These are phyloP conservation scores for Dromiciops gliroides DNA, from an alignment of 2,113 vertebrate genomes.

Conservation along the genomic window DNA sequence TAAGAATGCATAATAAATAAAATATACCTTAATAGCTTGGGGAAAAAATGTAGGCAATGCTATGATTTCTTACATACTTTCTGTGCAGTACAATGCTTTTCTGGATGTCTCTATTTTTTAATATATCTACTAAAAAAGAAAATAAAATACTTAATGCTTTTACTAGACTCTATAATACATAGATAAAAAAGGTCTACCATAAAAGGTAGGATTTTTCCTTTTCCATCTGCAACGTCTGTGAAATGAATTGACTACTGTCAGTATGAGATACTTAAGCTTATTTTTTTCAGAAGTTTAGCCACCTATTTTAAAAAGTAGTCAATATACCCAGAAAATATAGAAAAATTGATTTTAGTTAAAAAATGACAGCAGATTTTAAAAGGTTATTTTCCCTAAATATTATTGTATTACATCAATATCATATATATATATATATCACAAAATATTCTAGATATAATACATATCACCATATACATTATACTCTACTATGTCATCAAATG, in stretches of 20 bases:
- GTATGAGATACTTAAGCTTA: not conserved
- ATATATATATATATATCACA: too few relatives aligned
- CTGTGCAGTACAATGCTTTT: not conserved
- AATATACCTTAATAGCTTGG: not conserved
- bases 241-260: not conserved
- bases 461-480: not conserved
- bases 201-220: not conserved
- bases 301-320: fast-evolving
- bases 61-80: too few relatives aligned
- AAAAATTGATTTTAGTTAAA: not conserved
- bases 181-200: not conserved
- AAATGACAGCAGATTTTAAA: not conserved
- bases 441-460: not conserved
- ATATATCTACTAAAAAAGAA: not conserved
- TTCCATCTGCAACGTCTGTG: not conserved
- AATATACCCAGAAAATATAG: not conserved
- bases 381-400: not conserved
- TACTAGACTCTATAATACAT: not conserved
- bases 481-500: not conserved
- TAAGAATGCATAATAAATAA: not conserved
- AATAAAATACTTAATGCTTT: not conserved
- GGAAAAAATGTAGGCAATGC: too few relatives aligned
- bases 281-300: not conserved
- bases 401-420: not conserved
- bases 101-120: not conserved